Evolutionary conservation across 2,797 vertebrate species (phyloP), one percentile per base, ranked within the genome.

Genomic region (Rhodeus uyekii): DNA sequence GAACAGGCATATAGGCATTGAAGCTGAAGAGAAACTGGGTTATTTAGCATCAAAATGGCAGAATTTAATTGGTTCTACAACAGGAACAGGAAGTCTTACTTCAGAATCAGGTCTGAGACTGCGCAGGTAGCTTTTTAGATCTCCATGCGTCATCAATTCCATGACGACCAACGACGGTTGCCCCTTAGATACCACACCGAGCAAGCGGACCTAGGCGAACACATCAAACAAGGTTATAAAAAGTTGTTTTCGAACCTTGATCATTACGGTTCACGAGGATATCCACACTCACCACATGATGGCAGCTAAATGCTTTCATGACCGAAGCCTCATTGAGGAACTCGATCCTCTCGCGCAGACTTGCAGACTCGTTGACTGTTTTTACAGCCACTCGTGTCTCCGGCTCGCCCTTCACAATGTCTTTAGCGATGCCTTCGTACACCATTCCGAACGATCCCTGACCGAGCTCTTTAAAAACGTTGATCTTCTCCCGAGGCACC

Each of bases 371-470:
- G 0, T 99, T 99, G 44, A 99, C 98, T 0, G 98, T 99, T 92
- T 99, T 99, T 85, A 99, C 96, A 0, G 98, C 98, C 8, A 99
- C 98, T 0, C 93, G 94, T 0, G 95, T 97, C 75, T 98, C 96
- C 0, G 95, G 91, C 86, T 98, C 97, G 0, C 98, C 98, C 92
- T 98, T 98, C 67, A 99, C 90, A 0, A 99, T 96, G 89, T 98
- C 98, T 89, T 95, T 97, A 90, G 97, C 97, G 0, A 95, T 94
- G 2, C 98, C 98, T 83, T 99, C 97, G 0, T 99, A 99, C 10
- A 99, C 98, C 98, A 99, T 99, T 24, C 98, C 98, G 0, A 99
- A 99, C 81, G 98, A 99, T 65, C 98, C 98, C 89, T 99, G 98
- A 0, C 98, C 98, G 88, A 99, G 92, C 91, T 99, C 98, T 4